phyloP scores from a whole-genome alignment of 2,888 invertebrate species.

The Euproctis similis region DNA sequence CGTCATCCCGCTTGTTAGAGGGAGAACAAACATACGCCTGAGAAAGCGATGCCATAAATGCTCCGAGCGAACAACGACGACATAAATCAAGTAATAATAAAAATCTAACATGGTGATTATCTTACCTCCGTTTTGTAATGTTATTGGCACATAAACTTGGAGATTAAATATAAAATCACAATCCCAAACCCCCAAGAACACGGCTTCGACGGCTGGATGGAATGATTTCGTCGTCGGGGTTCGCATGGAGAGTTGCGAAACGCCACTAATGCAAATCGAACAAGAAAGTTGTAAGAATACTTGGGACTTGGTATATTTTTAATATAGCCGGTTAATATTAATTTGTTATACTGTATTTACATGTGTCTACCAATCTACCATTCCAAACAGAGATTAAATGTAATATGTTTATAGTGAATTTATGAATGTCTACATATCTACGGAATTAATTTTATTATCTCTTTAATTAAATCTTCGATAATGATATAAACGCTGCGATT shows the following conservation, averaged over 20 bases:
- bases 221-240: conserved; percentile 74
- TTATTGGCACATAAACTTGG: conserved; percentile 70
- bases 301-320: conserved; percentile 31
- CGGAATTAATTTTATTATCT: no score
- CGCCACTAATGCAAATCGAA: conserved; percentile 43
- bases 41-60: conserved; percentile 75
- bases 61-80: conserved; percentile 56
- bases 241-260: conserved; percentile 63
- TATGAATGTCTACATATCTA: no score
- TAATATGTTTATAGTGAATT: no score
- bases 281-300: conserved; percentile 25
- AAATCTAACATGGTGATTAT: conserved; percentile 30
- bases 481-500: no score
- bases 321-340: conserved; percentile 53
- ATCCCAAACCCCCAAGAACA: conserved; percentile 73
- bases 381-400: no score
- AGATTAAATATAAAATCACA: conserved; percentile 67
- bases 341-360: conserved; percentile 50
- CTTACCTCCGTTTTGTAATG: conserved; percentile 69
- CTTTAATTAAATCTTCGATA: no score
- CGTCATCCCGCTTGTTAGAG: conserved; percentile 52
- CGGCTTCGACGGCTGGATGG: conserved; percentile 76
- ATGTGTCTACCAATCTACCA: no score
- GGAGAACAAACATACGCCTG: conserved; percentile 61
- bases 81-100: conserved; percentile 37